Percentiles rank a stretch among this genome's conserved stretches.
phyloP scores from a whole-genome alignment of 2,797 vertebrate species.

The Pipistrellus pipistrellus region DNA sequence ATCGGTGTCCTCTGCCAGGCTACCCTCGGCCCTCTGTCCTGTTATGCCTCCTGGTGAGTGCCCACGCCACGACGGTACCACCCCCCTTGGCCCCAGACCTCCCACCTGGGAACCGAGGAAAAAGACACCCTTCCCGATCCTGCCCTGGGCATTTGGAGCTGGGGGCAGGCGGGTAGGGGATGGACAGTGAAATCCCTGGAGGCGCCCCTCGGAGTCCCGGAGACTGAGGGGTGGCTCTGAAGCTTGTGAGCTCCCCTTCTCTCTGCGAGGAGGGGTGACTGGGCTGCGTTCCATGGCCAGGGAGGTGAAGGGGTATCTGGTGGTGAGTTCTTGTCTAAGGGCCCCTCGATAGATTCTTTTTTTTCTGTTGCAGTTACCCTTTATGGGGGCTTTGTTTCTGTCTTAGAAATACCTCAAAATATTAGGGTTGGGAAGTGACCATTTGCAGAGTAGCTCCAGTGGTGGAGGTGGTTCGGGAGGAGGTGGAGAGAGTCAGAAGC shows the following conservation, averaged over 20 bases:
- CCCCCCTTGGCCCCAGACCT: neutral
- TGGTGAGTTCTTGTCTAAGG: neutral
- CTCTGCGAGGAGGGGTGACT: neutral
- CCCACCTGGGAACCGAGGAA: neutral
- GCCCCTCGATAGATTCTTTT: neutral
- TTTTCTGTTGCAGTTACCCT: neutral
- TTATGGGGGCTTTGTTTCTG: neutral
- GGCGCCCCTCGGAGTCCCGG: neutral
- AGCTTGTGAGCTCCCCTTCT: neutral
- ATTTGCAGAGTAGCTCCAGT: neutral
- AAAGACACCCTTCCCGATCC: neutral
- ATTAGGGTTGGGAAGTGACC: neutral
- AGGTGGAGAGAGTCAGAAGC: neutral
- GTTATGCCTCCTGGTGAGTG: conserved; percentile 82
- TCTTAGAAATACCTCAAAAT: neutral
- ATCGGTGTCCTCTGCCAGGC: conserved; percentile 72
- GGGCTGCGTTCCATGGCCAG: neutral
- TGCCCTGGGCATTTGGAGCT: neutral
- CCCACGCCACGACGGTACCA: rapidly evolving
- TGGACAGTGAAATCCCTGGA: neutral
- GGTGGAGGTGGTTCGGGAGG: too few relatives aligned
- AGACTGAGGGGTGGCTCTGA: neutral
- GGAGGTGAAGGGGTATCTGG: neutral
- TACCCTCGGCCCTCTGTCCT: conserved; percentile 57
- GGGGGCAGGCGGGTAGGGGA: neutral